Percentiles rank a stretch among this genome's conserved stretches.
These are phyloP conservation scores for Theonella swinhoei DNA, from an alignment of 37 sponge, comb jelly and placozoan species.

Conservation along the genomic window DNA sequence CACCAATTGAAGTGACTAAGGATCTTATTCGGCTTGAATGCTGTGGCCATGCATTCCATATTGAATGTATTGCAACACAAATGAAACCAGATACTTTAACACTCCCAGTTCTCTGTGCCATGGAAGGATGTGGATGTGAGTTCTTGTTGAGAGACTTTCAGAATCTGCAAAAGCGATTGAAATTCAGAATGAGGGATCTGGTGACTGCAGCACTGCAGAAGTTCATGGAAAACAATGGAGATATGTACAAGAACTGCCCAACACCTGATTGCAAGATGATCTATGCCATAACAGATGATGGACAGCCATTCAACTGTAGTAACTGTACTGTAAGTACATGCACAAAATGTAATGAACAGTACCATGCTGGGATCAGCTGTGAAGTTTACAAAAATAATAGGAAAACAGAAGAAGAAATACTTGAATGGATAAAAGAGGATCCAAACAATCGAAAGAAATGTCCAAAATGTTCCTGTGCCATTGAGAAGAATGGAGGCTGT, in stretches of 20 bases:
- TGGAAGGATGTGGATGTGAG: slow-evolving; percentile 48
- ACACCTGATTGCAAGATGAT: slow-evolving; percentile 76
- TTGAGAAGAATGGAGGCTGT: slow-evolving; percentile 74
- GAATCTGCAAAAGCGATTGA: slow-evolving; percentile 31
- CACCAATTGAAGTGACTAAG: slow-evolving; percentile 1
- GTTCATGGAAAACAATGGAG: slow-evolving; percentile 17
- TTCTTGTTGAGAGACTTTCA: slow-evolving; percentile 77
- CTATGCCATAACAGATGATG: slow-evolving; percentile 34
- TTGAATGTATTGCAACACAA: slow-evolving; percentile 64
- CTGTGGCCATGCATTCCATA: slow-evolving; percentile 76
- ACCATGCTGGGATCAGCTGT: slow-evolving; percentile 73
- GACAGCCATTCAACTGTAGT: slow-evolving; percentile 45
- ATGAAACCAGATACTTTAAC: slow-evolving; percentile 32
- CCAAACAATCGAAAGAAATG: slow-evolving; percentile 42
- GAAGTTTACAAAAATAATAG: slow-evolving; percentile 21
- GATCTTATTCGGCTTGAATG: slow-evolving; percentile 40
- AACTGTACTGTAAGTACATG: slow-evolving; percentile 54
- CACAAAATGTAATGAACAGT: slow-evolving; percentile 52
- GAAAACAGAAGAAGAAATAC: slow-evolving; percentile 7
- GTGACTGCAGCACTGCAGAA: slow-evolving; percentile 19
- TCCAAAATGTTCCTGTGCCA: slow-evolving; percentile 64
- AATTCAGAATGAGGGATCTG: slow-evolving; percentile 11
- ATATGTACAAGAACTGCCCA: slow-evolving; percentile 36
- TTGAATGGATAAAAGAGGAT: slow-evolving; percentile 52
- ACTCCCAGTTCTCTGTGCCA: slow-evolving; percentile 72